Base-by-base conservation (phyloP, 1,140 invertebrate species). In the Geopemphigus sp. region DNA sequence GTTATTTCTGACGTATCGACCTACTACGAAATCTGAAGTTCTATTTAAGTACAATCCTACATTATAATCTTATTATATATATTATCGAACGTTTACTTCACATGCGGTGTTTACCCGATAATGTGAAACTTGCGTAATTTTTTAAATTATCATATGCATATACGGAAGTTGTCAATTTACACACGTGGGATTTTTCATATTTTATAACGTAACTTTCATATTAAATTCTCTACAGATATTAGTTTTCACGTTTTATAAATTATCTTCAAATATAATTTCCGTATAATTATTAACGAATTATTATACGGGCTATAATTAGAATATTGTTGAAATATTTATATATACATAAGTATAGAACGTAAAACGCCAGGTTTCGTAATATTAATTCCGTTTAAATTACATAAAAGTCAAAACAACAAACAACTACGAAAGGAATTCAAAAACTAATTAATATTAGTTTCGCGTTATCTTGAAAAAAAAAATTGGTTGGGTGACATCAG, bases 171-270 rank as follows among this genome's bases (percentile, higher is more conserved):
- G 45, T 19, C 3, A 24, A n/a, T 53, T 29, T 29, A n/a, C 22
- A 24, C 47, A 72, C 68, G 50, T 72, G 68, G 17, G 68, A 72
- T 72, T 72, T 70, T 72, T 72, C 26, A 32, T 54, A 53, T 72
- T 54, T 54, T 54, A 72, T 29, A 29, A 54, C 50, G 12, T 26
- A 53, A 72, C 50, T 53, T 72, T 53, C 68, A 54, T 72, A 70
- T 26, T 53, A 53, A 72, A 29, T 12, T 50, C 0, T n/a, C 17
- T 19, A 17, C 24, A 29, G 4, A 72, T 72, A 17, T 72, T 72
- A 29, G 10, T 15, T 72, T 29, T 14, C 24, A 32, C 19, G 17
- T 54, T 72, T 19, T 72, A 14, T 26, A 17, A 24, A 5, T 12
- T 29, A 53, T 11, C 45, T 11, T n/a, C 29, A 17, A 39, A 32